phyloP scores from a whole-genome alignment of 2,113 vertebrate species.

The Rattus rattus region DNA sequence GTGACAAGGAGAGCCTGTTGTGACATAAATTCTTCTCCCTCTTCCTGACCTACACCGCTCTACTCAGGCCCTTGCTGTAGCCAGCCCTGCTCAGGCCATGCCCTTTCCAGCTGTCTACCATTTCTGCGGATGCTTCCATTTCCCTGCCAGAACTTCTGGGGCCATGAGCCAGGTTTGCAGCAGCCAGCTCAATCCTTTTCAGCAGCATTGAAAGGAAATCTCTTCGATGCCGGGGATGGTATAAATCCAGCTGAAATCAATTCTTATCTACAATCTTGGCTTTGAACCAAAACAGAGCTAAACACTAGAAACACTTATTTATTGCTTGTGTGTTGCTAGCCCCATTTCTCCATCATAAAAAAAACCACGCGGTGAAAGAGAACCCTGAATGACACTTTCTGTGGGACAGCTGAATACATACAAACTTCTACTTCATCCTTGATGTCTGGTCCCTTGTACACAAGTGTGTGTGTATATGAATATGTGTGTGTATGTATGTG shows the following conservation, averaged over 20 bases:
- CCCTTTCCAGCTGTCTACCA: not conserved
- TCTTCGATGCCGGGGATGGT: not conserved
- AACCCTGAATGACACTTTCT: not conserved
- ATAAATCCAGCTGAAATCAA: slow-evolving; percentile 7
- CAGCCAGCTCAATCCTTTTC: not conserved
- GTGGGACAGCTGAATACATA: not conserved
- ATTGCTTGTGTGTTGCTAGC: not conserved
- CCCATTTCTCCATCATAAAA: not conserved
- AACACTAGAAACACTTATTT: not conserved
- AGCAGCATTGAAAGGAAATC: not conserved
- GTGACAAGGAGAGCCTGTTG: not conserved
- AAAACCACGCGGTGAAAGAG: not conserved
- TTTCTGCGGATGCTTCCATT: too few relatives aligned
- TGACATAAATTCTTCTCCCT: not conserved
- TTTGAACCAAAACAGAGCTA: not conserved
- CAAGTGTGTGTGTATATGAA: not conserved
- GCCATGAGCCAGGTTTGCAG: not conserved
- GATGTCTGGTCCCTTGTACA: not conserved
- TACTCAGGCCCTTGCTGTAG: too few relatives aligned
- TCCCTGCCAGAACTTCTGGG: not conserved
- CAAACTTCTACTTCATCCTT: not conserved
- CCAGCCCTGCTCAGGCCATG: not conserved
- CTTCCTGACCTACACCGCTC: not conserved
- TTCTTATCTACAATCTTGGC: not conserved
- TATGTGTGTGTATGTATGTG: too few relatives aligned